Base-by-base conservation (phyloP, 2,888 invertebrate genomes). In the Labia minor region DNA sequence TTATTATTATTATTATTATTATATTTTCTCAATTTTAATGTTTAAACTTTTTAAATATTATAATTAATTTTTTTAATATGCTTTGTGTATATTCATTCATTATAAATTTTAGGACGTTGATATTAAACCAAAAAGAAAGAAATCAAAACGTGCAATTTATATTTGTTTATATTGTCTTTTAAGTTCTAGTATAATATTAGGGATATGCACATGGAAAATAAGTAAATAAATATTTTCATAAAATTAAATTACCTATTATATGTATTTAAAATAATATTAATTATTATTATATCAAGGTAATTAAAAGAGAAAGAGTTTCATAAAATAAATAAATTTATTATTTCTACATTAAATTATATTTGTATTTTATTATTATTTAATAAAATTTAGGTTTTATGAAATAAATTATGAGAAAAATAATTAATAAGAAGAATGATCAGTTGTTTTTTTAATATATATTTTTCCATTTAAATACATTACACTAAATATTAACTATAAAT, bases 391-490 rank as follows among this genome's bases (percentile, higher is more conserved):
- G n/a, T n/a, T n/a, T n/a, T n/a, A n/a, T n/a, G n/a, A n/a, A n/a
- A n/a, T n/a, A n/a, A n/a, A n/a, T n/a, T n/a, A n/a, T n/a, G 66
- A 61, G 61, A 37, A 20, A 63, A 70, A 68, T 68, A 62, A 67
- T 69, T 63, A 62, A 71, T 70, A 61, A 72, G 67, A 69, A 71
- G 70, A 71, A 68, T 70, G 67, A 70, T n/a, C n/a, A n/a, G n/a
- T n/a, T n/a, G n/a, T n/a, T 26, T 26, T 26, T 26, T 26, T 26
- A 6, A 3, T 26, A 6, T 26, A 26, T 26, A 10, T n/a, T 49
- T 49, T 49, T 49, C 49, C 49, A 49, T 49, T 49, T 49, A 49
- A 26, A 49, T 49, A 49, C 49, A 16, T 26, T 49, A 49, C 49
- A 49, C 49, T 49, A 49, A 49, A 49, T 8, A 49, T 11, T 49